These are phyloP conservation scores for Pluvianellus socialis DNA, from an alignment of 2,113 vertebrate species.

Conservation along the genomic window DNA sequence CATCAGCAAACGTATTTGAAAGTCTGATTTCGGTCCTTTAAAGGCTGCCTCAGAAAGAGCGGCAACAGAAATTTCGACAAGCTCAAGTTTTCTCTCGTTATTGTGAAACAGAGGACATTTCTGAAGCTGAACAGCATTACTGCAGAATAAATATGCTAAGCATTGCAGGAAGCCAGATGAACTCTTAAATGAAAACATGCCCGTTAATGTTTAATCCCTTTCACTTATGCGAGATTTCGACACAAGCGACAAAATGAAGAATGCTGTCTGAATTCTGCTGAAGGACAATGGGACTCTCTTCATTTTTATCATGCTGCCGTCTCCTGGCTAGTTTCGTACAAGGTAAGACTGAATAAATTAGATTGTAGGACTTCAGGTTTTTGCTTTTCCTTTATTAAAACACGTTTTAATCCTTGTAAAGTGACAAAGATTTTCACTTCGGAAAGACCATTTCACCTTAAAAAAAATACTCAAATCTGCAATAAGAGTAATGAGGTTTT, in stretches of 20 bases:
- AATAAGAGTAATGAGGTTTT: background rate
- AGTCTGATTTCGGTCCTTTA: background rate
- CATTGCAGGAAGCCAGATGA: background rate
- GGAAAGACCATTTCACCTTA: background rate
- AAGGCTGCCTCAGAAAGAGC: background rate
- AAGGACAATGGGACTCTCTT: conserved; percentile 27
- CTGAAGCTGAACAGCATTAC: background rate
- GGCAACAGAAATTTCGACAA: background rate
- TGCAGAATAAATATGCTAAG: background rate
- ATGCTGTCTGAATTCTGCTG: background rate
- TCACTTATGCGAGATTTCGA: background rate
- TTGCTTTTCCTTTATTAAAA: background rate
- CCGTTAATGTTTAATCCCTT: conserved; percentile 10
- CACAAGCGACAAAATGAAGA: background rate
- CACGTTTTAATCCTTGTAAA: background rate
- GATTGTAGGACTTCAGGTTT: background rate
- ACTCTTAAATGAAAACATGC: background rate
- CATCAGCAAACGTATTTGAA: background rate
- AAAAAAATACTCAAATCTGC: background rate
- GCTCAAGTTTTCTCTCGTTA: background rate
- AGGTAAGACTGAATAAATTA: background rate
- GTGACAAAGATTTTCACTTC: background rate
- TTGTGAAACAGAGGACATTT: background rate
- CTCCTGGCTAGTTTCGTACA: background rate
- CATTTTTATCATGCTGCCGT: conserved; percentile 21